phyloP scores from a whole-genome alignment of 92 coral and sea anemone genomes.

The Virgularia gustaviana region DNA sequence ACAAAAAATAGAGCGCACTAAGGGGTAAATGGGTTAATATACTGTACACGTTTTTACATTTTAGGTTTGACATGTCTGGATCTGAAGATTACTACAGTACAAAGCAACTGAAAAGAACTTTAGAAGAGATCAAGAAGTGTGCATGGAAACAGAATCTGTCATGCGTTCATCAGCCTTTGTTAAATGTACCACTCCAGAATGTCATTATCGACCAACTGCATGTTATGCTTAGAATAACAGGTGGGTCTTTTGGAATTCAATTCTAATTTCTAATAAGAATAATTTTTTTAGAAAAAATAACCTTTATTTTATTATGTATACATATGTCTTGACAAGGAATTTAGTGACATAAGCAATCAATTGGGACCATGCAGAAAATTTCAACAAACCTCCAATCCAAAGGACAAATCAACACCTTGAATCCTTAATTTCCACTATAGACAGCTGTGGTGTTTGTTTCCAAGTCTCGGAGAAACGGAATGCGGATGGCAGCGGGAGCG shows the following conservation, averaged over 20 bases:
- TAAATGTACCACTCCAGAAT: neutral
- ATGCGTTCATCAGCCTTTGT: slow-evolving; percentile 12
- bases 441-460: slow-evolving; percentile 13
- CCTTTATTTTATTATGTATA: neutral
- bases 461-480: slow-evolving; percentile 5
- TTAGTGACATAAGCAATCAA: slow-evolving; percentile 5
- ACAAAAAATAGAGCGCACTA: no score
- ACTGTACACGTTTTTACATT: neutral
- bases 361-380: neutral
- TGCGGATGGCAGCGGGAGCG: slow-evolving; percentile 5
- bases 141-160: neutral
- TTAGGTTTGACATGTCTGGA: slow-evolving; percentile 14
- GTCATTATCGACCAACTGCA: slow-evolving; percentile 3
- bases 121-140: slow-evolving; percentile 14
- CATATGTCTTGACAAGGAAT: slow-evolving; percentile 14
- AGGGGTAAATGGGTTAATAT: neutral
- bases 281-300: neutral
- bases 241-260: no score
- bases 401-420: slow-evolving; percentile 15
- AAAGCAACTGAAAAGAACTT: neutral
- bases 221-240: slow-evolving; percentile 20
- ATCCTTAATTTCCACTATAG: neutral
- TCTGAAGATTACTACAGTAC: neutral
- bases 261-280: neutral
- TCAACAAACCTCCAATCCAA: neutral